phyloP scores from a whole-genome alignment of 2,797 vertebrate species.

The Limnodromus scolopaceus region DNA sequence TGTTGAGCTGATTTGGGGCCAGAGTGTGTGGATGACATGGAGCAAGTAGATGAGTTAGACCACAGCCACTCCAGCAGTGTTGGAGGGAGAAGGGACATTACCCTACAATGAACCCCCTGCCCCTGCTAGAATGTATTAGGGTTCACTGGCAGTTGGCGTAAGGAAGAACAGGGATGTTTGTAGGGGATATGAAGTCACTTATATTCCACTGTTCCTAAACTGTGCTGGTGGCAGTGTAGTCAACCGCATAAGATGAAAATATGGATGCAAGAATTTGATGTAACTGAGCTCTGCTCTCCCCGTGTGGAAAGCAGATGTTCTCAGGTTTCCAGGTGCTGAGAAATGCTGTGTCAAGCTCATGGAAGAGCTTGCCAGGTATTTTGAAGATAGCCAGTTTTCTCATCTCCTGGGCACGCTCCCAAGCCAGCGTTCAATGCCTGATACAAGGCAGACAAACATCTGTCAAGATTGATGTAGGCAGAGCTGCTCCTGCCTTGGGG shows the following conservation, averaged over 20 bases:
- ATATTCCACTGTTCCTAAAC: not conserved
- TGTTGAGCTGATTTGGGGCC: not conserved
- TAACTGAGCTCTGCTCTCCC: constrained; percentile 24
- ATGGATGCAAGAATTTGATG: constrained; percentile 18
- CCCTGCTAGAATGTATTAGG: not conserved
- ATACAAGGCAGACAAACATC: constrained; percentile 32
- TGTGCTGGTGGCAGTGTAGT: not conserved
- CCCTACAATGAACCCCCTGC: not conserved
- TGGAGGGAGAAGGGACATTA: not conserved
- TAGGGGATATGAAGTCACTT: not conserved
- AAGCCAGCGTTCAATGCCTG: not conserved
- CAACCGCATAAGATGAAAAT: not conserved
- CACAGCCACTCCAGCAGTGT: not conserved
- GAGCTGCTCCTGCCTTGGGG: constrained; percentile 33
- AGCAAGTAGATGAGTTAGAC: not conserved
- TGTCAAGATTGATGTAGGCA: constrained; percentile 22
- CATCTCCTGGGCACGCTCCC: not conserved
- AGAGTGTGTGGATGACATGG: not conserved
- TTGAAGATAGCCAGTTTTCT: constrained; percentile 22
- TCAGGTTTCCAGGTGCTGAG: constrained; percentile 53
- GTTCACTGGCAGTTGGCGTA: not conserved
- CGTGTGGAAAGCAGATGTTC: constrained; percentile 40
- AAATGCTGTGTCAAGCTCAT: constrained; percentile 21
- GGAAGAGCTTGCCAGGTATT: constrained; percentile 33
- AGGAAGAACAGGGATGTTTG: not conserved